Evolutionary conservation across 2,113 vertebrate genomes (phyloP).

Genomic region (Nothobranchius furzeri): DNA sequence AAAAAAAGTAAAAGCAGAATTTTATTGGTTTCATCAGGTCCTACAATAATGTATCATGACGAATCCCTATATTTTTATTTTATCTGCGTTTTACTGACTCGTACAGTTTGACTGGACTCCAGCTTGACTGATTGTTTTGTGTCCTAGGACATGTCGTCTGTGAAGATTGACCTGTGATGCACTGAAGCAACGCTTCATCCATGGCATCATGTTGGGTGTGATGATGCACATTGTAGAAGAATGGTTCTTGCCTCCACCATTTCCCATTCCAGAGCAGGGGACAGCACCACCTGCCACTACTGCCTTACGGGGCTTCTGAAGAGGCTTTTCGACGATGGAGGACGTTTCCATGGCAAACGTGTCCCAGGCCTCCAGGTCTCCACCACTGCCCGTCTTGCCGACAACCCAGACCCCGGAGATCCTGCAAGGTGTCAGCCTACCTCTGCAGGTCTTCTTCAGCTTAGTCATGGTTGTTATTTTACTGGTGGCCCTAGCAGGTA

Average conservation of each 20-base stretch:
- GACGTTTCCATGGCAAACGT: slow-evolving; percentile 55
- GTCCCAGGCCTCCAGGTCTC: slow-evolving; percentile 64
- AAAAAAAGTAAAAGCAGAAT: too few relatives aligned
- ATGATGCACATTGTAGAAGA: slow-evolving; percentile 65
- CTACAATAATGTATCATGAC: too few relatives aligned
- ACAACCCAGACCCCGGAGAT: slow-evolving; percentile 65
- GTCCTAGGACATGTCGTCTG: slow-evolving; percentile 18
- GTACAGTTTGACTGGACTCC: too few relatives aligned
- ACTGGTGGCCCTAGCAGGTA: slow-evolving; percentile 90
- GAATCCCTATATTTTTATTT: background rate
- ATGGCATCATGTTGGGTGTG: slow-evolving; percentile 16
- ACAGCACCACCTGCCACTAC: slow-evolving; percentile 75
- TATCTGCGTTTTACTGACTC: background rate
- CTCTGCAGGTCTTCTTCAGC: slow-evolving; percentile 92
- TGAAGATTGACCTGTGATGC: slow-evolving; percentile 21
- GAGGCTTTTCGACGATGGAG: slow-evolving; percentile 76
- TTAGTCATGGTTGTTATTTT: slow-evolving; percentile 88
- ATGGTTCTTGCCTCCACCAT: slow-evolving; percentile 84
- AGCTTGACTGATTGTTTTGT: background rate
- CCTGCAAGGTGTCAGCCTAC: slow-evolving; percentile 81
- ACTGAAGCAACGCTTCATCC: slow-evolving; percentile 9
- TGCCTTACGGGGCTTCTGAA: slow-evolving; percentile 75
- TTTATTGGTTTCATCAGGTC: too few relatives aligned
- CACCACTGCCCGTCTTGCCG: slow-evolving; percentile 69
- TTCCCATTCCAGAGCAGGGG: slow-evolving; percentile 76